Base-by-base conservation (phyloP, 2,113 vertebrate genomes). In the Calcarius ornatus region DNA sequence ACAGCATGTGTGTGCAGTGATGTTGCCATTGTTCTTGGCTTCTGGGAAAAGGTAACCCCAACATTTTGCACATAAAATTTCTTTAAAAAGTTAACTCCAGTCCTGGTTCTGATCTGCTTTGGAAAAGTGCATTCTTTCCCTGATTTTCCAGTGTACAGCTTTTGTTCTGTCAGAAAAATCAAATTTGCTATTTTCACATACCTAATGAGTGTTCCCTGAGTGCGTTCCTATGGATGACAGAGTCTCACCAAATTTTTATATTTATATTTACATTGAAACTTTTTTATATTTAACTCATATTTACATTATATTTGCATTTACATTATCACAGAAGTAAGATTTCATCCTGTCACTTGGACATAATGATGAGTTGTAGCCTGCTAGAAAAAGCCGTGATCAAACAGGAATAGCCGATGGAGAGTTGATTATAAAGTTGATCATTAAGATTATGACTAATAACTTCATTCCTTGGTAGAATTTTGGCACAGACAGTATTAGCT, bases 291-390 rank as follows among this genome's bases (percentile, higher is more conserved):
- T 54, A 20, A 47, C 37, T 70, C 5, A 12, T 12, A 14, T 13
- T 77, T 53, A 9, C 3, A 6, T 59, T 57, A 10, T 16, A 25
- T 42, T 76, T 6, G 0, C 81, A 4, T 50, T 90, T 61, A 21
- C 12, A 2, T 59, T 59, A 9, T 56, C 72, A 35, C 7, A 63
- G 51, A 73, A 59, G 12, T 53, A 59, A 31, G 8, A 50, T 79
- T 89, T 50, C 0, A 2, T 75, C 30, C 15, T 66, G 18, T 77
- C 8, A 3, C 35, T 76, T 87, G 4, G 5, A 21, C 0, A 0
- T 11, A 24, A 13, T 38, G 56, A 40, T 72, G 31, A 50, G 61
- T 65, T 92, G 21, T 80, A 72, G 28, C 23, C 54, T 81, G 5
- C 48, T 90, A 38, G 51, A 77, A 57, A 65, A 85, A 90, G 21